Conservation (phyloP, 2,113 vertebrate species). For the Gymnobelideus leadbeateri region DNA sequence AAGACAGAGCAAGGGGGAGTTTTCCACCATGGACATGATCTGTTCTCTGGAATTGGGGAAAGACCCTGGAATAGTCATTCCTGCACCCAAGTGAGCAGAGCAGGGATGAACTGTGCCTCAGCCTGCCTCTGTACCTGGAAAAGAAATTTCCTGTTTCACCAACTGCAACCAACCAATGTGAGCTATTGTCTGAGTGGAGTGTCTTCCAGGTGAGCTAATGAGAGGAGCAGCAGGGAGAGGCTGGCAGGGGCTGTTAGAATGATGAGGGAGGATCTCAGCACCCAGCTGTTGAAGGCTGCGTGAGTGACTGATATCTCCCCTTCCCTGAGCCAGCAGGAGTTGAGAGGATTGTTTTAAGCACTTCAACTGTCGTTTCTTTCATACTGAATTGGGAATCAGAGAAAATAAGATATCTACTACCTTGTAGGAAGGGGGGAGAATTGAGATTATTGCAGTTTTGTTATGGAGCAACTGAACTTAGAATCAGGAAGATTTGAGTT, state of each 20-base stretch:
- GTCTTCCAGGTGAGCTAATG: background rate
- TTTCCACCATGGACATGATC: background rate
- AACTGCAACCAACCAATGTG: background rate
- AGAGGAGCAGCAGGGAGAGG: background rate
- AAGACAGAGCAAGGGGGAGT: background rate
- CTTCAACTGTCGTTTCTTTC: background rate
- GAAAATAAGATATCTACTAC: background rate
- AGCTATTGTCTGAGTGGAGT: background rate
- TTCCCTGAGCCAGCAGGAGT: background rate
- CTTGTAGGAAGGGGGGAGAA: background rate
- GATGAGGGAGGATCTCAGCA: background rate
- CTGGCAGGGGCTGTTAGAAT: background rate
- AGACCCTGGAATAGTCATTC: background rate
- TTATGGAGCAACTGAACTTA: background rate
- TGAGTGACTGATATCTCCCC: background rate
- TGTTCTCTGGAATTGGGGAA: background rate
- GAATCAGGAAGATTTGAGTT: background rate
- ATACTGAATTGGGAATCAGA: background rate
- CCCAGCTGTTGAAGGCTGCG: background rate
- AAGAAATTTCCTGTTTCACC: background rate
- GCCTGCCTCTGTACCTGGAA: background rate
- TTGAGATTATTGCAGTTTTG: background rate
- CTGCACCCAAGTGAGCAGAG: background rate
- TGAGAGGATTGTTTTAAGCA: background rate
- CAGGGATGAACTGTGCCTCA: background rate